Conservation (phyloP, 2,888 invertebrate genomes). For the Nineta flava region DNA sequence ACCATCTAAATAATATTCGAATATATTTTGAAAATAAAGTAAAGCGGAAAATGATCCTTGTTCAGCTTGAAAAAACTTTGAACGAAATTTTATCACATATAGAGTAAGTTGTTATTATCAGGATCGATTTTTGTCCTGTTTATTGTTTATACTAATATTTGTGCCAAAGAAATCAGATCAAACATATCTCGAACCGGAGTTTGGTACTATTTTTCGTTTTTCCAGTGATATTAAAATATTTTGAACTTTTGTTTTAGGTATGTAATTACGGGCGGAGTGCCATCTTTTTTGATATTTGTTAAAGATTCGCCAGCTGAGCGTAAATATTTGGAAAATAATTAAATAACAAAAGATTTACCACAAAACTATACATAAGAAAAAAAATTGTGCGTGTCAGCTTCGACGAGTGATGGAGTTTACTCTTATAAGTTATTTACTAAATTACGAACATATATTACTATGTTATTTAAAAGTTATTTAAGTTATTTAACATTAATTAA, state of each 20-base stretch:
- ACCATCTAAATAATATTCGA: conserved; percentile 39
- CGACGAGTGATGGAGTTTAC: too few species aligned
- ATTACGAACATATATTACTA: too few species aligned
- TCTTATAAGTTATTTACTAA: too few species aligned
- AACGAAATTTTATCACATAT: conserved; percentile 39
- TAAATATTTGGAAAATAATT: conserved; percentile 35
- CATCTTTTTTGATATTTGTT: conserved; percentile 44
- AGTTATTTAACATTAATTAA: too few species aligned
- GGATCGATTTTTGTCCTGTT: too few species aligned
- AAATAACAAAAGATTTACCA: conserved; percentile 6
- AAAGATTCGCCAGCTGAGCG: conserved; percentile 39
- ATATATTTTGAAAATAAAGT: conserved; percentile 60
- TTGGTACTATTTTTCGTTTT: too few species aligned
- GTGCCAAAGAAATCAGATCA: too few species aligned
- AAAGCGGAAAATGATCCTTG: conserved; percentile 37
- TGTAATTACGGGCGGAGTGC: conserved; percentile 45
- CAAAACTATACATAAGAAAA: too few species aligned
- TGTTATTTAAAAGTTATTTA: too few species aligned
- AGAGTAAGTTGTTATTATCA: conserved; percentile 25
- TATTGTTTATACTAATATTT: too few species aligned
- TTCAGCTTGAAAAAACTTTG: conserved; percentile 38
- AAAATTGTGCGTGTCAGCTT: too few species aligned
- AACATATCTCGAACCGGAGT: too few species aligned
- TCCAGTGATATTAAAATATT: conserved; percentile 2
- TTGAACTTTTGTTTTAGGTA: conserved; percentile 28